Evolutionary conservation across 2,888 invertebrate species (phyloP).

Genomic region (Ecdyonurus torrentis): DNA sequence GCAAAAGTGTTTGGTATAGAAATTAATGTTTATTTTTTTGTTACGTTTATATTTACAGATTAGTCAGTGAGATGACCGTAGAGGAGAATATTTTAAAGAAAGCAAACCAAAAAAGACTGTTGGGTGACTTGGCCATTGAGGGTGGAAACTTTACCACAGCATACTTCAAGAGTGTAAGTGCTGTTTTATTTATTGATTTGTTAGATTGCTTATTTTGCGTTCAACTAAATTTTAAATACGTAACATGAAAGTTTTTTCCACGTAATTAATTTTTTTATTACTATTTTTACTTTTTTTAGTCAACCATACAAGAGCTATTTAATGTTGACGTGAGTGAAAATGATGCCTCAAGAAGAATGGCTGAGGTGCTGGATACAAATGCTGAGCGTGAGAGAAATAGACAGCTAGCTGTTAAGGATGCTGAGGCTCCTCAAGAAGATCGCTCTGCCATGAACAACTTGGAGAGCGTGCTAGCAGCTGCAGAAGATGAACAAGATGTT

Average conservation of each 20-base stretch:
- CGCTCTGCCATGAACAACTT: slow-evolving; percentile 45
- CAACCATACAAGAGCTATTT: slow-evolving; percentile 89
- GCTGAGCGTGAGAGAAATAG: slow-evolving; percentile 26
- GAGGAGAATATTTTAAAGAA: slow-evolving; percentile 99
- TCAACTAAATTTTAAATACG: not conserved
- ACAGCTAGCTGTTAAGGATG: slow-evolving; percentile 19
- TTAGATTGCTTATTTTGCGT: too few species aligned
- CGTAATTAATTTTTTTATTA: slow-evolving; percentile 5
- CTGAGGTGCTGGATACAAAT: slow-evolving; percentile 35
- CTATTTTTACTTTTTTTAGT: slow-evolving; percentile 27
- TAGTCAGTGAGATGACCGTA: slow-evolving; percentile 92
- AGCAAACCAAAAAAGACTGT: slow-evolving; percentile 89
- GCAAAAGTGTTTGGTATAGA: too few species aligned
- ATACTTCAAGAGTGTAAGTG: slow-evolving; percentile 69
- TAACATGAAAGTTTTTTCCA: not conserved
- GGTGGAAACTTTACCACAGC: slow-evolving; percentile 97
- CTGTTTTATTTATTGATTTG: not conserved
- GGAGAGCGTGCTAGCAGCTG: slow-evolving; percentile 73
- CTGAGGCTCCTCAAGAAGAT: slow-evolving; percentile 27
- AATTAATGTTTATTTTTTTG: too few species aligned
- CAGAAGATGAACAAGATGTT: slow-evolving; percentile 90
- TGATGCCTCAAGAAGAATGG: slow-evolving; percentile 38
- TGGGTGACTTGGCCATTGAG: slow-evolving; percentile 95
- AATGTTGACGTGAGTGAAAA: slow-evolving; percentile 50
- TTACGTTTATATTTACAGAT: slow-evolving; percentile 32